phyloP scores from a whole-genome alignment of 2,888 invertebrate genomes.

The Rhogogaster chlorosoma region DNA sequence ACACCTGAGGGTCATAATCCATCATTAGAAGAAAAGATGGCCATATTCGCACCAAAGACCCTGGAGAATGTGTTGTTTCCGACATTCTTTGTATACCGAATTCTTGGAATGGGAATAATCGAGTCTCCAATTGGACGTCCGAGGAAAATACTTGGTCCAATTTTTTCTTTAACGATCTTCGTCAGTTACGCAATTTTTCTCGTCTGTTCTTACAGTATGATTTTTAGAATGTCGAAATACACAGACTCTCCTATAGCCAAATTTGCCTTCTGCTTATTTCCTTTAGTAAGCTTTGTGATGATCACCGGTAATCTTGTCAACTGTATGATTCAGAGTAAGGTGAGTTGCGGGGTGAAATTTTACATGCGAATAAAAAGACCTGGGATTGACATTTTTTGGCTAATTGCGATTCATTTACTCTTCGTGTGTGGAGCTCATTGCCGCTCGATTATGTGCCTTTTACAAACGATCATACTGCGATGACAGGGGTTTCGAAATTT shows the following conservation, averaged over 20 bases:
- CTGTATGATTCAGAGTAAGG: neutral
- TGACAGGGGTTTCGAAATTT: neutral
- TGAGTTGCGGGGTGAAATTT: neutral
- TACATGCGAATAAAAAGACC: neutral
- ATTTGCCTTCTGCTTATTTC: neutral
- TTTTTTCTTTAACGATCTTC: neutral
- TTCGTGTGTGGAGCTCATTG: neutral
- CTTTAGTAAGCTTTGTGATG: neutral
- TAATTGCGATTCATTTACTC: neutral
- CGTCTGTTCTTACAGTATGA: neutral
- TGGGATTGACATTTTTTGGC: neutral
- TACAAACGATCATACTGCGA: neutral
- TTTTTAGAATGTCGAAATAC: neutral
- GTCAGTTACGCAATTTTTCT: neutral
- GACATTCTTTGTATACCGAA: conserved; percentile 46
- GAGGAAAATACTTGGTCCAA: neutral
- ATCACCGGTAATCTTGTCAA: neutral
- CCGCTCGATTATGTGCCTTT: neutral
- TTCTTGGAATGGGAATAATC: conserved; percentile 56
- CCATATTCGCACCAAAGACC: conserved; percentile 26
- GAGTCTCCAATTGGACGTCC: conserved; percentile 47
- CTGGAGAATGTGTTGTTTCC: conserved; percentile 54
- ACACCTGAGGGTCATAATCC: neutral
- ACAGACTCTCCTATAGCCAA: neutral
- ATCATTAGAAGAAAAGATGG: neutral